Conservation (phyloP, 2,888 invertebrate species). For the Phyto melanocephala region DNA sequence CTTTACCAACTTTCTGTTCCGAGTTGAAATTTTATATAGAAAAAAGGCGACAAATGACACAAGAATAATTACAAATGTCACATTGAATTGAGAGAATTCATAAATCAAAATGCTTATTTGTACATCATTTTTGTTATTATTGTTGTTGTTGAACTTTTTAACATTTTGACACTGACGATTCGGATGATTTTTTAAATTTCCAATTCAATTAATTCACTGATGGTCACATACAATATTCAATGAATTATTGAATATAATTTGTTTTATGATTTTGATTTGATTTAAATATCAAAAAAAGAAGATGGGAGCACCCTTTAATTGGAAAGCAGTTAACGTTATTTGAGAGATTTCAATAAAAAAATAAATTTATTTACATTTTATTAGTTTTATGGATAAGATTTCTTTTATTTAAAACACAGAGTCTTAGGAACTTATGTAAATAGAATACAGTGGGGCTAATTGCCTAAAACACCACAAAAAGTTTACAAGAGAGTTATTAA, state of each 20-base stretch:
- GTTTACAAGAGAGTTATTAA: too few relatives aligned
- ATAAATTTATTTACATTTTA: too few relatives aligned
- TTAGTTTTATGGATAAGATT: too few relatives aligned
- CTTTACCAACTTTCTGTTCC: neutral
- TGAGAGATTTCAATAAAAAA: too few relatives aligned
- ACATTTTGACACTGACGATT: conserved; percentile 41
- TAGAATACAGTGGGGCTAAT: too few relatives aligned
- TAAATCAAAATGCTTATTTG: conserved; percentile 73
- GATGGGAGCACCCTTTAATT: neutral
- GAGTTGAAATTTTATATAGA: conserved; percentile 20
- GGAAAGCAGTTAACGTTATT: neutral
- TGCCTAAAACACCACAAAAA: too few relatives aligned
- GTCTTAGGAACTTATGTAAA: too few relatives aligned
- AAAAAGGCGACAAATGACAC: conserved; percentile 67
- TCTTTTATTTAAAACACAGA: too few relatives aligned
- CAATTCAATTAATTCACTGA: conserved; percentile 42
- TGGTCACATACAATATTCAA: neutral
- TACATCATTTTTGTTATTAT: neutral
- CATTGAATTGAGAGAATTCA: conserved; percentile 74
- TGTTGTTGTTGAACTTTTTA: conserved; percentile 18
- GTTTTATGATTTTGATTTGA: neutral
- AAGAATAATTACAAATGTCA: conserved; percentile 78
- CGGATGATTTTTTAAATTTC: conserved; percentile 39
- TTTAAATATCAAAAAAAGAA: neutral
- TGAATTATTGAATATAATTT: conserved; percentile 30